Evolutionary conservation across 2,113 vertebrate genomes (phyloP).

Genomic region (Dascyllus trimaculatus): DNA sequence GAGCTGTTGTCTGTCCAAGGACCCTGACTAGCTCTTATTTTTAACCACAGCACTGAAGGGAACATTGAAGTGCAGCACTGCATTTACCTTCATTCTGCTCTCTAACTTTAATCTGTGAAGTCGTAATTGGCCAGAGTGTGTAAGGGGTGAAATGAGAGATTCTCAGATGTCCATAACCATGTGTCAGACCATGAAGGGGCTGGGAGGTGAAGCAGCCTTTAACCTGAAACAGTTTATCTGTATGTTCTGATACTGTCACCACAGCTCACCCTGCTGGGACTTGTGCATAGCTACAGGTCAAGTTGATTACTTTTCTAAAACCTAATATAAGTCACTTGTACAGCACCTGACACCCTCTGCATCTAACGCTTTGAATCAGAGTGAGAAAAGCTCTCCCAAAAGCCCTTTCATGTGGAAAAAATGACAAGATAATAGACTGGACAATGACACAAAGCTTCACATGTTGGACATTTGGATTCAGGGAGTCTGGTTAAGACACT

Average conservation of each 20-base stretch:
- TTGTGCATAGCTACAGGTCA: background rate
- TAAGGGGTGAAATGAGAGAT: background rate
- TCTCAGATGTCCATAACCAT: background rate
- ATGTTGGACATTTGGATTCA: no score
- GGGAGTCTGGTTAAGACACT: no score
- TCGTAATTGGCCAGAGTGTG: background rate
- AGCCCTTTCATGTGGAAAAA: no score
- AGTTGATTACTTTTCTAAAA: no score
- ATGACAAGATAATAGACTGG: no score
- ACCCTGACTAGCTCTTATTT: slow-evolving; percentile 17
- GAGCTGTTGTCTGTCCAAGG: slow-evolving; percentile 31
- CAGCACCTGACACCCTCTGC: background rate
- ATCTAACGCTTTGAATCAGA: background rate
- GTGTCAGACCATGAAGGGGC: background rate
- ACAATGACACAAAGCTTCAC: no score
- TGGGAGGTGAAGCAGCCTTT: background rate
- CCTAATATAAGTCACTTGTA: no score
- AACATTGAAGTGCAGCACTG: slow-evolving; percentile 17
- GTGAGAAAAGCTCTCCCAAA: background rate
- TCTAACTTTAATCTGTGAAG: background rate
- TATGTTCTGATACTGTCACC: background rate
- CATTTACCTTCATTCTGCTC: slow-evolving; percentile 12
- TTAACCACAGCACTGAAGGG: slow-evolving; percentile 28
- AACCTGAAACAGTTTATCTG: background rate
- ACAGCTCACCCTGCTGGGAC: slow-evolving; percentile 28